A percentile compares a stretch with the other conserved stretches of the same genome.
Evolutionary conservation across 2,888 invertebrate genomes (phyloP).

Genomic region (Steinernema scapterisci): DNA sequence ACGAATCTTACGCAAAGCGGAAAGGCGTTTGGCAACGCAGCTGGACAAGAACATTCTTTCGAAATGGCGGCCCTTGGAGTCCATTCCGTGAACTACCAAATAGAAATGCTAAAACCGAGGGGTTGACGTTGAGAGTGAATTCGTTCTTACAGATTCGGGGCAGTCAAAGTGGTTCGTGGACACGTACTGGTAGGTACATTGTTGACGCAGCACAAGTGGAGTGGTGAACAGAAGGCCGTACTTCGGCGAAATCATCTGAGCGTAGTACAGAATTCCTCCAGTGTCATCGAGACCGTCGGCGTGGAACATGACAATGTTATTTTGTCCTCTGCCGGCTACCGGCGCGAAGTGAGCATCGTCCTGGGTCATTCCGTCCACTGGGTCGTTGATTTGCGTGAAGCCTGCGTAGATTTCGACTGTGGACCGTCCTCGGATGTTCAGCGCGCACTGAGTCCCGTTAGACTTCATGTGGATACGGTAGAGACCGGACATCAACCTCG

Average conservation of each 20-base stretch:
- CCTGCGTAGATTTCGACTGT: conserved; percentile 44
- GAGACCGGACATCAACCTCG: conserved; percentile 23
- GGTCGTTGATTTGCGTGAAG: conserved; percentile 43
- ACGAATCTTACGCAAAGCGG: conserved; percentile 31
- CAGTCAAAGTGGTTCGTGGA: conserved; percentile 44
- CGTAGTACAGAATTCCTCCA: conserved; percentile 45
- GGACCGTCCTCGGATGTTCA: conserved; percentile 50
- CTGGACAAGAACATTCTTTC: conserved; percentile 16
- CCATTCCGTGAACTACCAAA: conserved; percentile 32
- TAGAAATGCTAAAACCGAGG: conserved; percentile 5
- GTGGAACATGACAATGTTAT: conserved; percentile 45
- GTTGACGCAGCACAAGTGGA: conserved; percentile 42
- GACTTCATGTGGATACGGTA: conserved; percentile 31
- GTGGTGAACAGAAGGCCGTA: conserved; percentile 41
- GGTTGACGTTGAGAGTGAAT: background rate
- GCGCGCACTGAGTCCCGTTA: conserved; percentile 45
- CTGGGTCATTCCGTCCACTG: conserved; percentile 47
- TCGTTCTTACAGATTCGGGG: conserved; percentile 39
- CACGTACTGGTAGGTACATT: conserved; percentile 54
- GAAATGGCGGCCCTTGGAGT: conserved; percentile 32
- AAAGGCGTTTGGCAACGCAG: conserved; percentile 24
- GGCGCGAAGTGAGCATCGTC: conserved; percentile 54
- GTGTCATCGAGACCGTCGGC: conserved; percentile 43
- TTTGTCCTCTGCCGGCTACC: conserved; percentile 38
- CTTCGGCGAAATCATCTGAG: conserved; percentile 36